These are phyloP conservation scores for Chauna torquata DNA, from an alignment of 2,113 vertebrate species.

Conservation along the genomic window DNA sequence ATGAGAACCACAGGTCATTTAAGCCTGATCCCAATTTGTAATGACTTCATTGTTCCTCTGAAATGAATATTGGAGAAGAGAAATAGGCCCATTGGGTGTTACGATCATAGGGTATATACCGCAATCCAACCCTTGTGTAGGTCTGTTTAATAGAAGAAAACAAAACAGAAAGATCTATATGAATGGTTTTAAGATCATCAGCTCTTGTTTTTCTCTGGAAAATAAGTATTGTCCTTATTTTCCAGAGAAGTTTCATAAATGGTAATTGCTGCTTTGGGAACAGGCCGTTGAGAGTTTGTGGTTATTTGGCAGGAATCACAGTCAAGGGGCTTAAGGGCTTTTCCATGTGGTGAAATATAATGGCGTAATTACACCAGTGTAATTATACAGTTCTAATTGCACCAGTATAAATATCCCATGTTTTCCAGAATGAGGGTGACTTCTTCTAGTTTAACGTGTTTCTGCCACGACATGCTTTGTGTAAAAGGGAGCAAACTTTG, in stretches of 20 bases:
- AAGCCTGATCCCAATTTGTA: background rate
- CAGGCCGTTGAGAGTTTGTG: background rate
- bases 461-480: background rate
- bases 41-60: background rate
- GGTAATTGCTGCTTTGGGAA: background rate
- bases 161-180: background rate
- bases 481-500: background rate
- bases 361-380: background rate
- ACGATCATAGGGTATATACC: background rate
- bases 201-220: too few species aligned
- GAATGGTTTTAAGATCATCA: background rate
- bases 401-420: background rate
- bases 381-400: background rate
- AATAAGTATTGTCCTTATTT: background rate
- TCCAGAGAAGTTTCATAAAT: background rate
- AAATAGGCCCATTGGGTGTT: background rate
- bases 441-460: rapidly evolving
- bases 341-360: background rate
- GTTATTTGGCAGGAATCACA: background rate
- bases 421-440: background rate
- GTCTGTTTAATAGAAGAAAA: background rate
- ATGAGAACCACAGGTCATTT: background rate
- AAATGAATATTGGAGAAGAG: background rate
- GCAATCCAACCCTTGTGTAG: background rate
- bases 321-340: background rate